Base-by-base conservation (phyloP, 2,113 vertebrate genomes). In the Myodes glareolus region DNA sequence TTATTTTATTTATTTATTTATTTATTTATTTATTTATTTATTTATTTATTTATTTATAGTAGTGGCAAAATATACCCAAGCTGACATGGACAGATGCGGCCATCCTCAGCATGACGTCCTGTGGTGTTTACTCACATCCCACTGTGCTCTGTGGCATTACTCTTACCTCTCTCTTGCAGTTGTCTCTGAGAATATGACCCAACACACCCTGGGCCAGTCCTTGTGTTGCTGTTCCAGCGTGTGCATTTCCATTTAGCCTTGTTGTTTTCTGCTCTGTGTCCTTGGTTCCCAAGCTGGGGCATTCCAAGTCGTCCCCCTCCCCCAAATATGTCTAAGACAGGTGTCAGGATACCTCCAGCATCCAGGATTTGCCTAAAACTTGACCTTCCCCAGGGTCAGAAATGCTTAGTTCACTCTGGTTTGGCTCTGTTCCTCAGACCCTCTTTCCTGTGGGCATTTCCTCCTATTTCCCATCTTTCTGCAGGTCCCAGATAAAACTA, bases 121-220 rank as follows among this genome's bases (percentile, higher is more conserved):
- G 6, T 14, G 12, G 70, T 42, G 7, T 17, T 36, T 5, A 5
- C 4, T 36, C 3, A 3, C 31, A 39, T 31, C 63, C 16, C 47
- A 0, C 23, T 36, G 42, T 19, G n/a, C 36, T 5, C 47, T 2
- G 0, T 23, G n/a, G 31, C 65, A 0, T 39, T 31, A 3, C 50
- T 31, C 63, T n/a, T 47, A 61, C 68, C 86, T 94, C 36, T 14
- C 45, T 21, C 31, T 9, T 65, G 7, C 3, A 25, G 17, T 82
- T 61, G 39, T 90, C 75, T 90, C 61, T 8, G 55, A 86, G 47
- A 27, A 3, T 4, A 2, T 0, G 27, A 13, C n/a, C 52, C 29
- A 29, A 27, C 58, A 33, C 55, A 33, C 55, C 16, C 10, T 58
- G 29, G 31, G 72, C 17, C 87, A 9, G 17, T 27, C 47, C 50